A percentile compares a stretch with the other conserved stretches of the same genome.
Conservation (phyloP, 2,113 vertebrate species). For the Pseudorasbora parva region DNA sequence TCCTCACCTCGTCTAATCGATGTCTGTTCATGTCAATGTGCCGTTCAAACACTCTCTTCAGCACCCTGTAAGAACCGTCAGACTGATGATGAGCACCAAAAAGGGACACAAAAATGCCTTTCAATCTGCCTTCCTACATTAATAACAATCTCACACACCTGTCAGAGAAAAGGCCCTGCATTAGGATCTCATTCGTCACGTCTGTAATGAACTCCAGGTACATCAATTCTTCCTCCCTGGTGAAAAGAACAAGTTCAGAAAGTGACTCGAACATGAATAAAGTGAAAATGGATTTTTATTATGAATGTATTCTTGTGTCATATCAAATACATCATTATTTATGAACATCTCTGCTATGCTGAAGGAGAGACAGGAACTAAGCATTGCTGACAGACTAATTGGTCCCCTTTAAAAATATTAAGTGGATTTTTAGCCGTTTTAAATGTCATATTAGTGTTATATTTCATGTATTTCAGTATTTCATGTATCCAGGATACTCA, state of each 20-base stretch:
- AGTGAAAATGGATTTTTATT: neutral
- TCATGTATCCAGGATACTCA: slow-evolving; percentile 69
- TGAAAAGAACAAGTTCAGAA: slow-evolving; percentile 53
- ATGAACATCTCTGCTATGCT: neutral
- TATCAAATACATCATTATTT: neutral
- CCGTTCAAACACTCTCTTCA: slow-evolving; percentile 71
- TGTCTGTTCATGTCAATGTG: slow-evolving; percentile 77
- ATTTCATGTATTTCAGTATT: neutral
- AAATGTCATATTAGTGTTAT: slow-evolving; percentile 6
- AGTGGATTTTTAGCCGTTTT: neutral
- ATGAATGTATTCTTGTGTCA: neutral
- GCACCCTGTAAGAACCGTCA: slow-evolving; percentile 60
- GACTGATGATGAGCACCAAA: neutral
- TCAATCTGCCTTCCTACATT: no score
- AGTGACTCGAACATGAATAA: neutral
- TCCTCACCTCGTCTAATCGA: slow-evolving; percentile 71
- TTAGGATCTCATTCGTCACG: slow-evolving; percentile 91
- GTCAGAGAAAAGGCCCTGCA: slow-evolving; percentile 86
- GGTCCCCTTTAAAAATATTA: neutral
- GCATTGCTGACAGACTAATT: no score
- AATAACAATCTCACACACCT: slow-evolving; percentile 73
- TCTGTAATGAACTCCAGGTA: slow-evolving; percentile 92
- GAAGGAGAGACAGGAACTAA: no score
- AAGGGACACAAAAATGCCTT: neutral
- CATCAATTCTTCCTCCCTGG: slow-evolving; percentile 88